Evolutionary conservation across 2,888 invertebrate genomes (phyloP), one percentile per base, ranked within the genome.

Genomic region (Mongoloraphidia duomilia): DNA sequence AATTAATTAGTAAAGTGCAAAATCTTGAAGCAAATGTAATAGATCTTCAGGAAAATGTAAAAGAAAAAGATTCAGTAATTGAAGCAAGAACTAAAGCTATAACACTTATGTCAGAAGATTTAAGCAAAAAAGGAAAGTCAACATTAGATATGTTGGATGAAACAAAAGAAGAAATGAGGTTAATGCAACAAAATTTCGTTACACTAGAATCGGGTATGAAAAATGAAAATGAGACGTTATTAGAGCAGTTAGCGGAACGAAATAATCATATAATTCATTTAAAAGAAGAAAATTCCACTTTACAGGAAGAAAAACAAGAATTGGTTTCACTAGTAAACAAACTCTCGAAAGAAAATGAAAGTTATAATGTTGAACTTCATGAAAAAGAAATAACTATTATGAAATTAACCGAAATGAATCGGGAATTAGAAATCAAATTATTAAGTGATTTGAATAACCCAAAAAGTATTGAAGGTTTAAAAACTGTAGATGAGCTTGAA

Each of bases 51-150:
- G 91, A 90, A 63, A 81, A 80, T 65, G 71, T 89, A 4, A 80
- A 79, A 60, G 86, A 89, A 66, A 85, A 89, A 64, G 86, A 88
- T 66, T 82, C 84, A 60, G 83, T 90, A 46, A 84, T 90, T 59
- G 81, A 83, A 65, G 81, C 87, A 6, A 76, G 87, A 63, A 86
- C 86, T 58, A 80, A 80, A 68, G 87, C 90, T 34, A 77, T 82
- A 41, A 79, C 82, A 13, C 69, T 86, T 41, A 80, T 86, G 76
- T 79, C 83, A 8, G 84, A 83, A 57, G 82, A 79, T 65, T 69
- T 85, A 50, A 77, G 73, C 61, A 81, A 75, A 65, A 82, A 79
- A 66, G 77, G 81, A 48, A 85, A 83, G 70, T 77, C 75, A 57
- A 79, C 84, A 9, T 66, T 86, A 52, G 77, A 80, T 58, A 76